Base-by-base conservation (phyloP, 2,113 vertebrate genomes). In the Aspiorhynchus laticeps region DNA sequence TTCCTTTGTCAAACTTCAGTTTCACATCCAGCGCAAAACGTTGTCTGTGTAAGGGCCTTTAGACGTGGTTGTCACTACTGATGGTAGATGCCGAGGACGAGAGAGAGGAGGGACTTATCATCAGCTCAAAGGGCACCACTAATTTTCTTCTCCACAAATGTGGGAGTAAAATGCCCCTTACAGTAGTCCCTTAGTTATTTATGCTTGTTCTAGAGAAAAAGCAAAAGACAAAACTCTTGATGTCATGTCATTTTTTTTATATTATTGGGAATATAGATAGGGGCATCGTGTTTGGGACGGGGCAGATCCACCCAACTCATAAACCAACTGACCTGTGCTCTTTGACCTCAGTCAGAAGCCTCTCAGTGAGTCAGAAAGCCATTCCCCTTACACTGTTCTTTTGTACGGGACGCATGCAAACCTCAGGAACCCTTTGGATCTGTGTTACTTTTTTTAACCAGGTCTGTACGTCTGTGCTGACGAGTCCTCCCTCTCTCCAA, bases 341-440 rank as follows among this genome's bases (percentile, higher is more conserved):
- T 94, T 92, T 94, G 93, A 94, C 93, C 91, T 92, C 94, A 91
- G 93, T 93, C 88, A 89, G 90, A 92, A 74, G 93, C 93, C 95
- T 93, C 93, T 93, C 59, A 90, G 90, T 92, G 91, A 95, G 92
- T 92, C 90, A 90, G 92, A 88, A 95, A 96, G 95, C 95, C 95
- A 96, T 96, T 94, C 94, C 94, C 92, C 93, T 93, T 92, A 93
- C 92, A 92, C 92, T 93, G 93, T 79, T 90, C 46, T 76, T 92
- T 92, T 93, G 93, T 92, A 94, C 95, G 96, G 96, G 96, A 93
- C 92, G 95, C 90, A 93, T 91, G 95, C 92, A 93, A 93, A 95
- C 93, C 95, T 96, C 95, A 96, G 95, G 95, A 95, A 96, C 92
- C 92, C 90, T 93, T 93, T 91, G 91, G 87, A 84, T 69, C 71